A percentile compares a stretch with the other conserved stretches of the same genome.
Conservation (phyloP, 2,797 vertebrate species). For the Jordanella pulchra region DNA sequence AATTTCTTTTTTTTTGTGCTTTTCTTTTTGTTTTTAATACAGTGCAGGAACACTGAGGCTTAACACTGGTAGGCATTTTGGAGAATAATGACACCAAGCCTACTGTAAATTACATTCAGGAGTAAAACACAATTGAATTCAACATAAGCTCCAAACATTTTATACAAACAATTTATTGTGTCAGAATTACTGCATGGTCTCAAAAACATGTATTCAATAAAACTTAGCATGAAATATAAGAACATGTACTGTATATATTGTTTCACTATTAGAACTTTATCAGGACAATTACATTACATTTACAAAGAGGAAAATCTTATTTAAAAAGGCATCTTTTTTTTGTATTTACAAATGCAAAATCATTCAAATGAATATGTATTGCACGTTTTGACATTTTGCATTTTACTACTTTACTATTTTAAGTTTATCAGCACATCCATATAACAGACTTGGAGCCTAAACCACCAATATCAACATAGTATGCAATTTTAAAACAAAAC, state of each 20-base stretch:
- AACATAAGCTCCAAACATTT: constrained; percentile 43
- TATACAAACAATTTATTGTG: constrained; percentile 54
- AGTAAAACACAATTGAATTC: constrained; percentile 65
- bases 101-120: constrained; percentile 51
- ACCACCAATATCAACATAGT: constrained; percentile 11
- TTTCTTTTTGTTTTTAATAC: constrained; percentile 18
- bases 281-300: constrained; percentile 58
- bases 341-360: constrained; percentile 57
- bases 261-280: constrained; percentile 63
- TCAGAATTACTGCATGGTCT: constrained; percentile 30
- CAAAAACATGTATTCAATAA: constrained; percentile 35
- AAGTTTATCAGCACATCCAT: constrained; percentile 37
- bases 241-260: constrained; percentile 32
- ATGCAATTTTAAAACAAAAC: no score
- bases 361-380: constrained; percentile 54
- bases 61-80: constrained; percentile 39
- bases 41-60: constrained; percentile 23
- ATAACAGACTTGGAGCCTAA: constrained; percentile 33
- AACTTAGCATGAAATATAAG: constrained; percentile 32
- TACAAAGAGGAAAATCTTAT: constrained; percentile 42
- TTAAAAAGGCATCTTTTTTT: constrained; percentile 58
- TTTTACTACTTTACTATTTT: constrained; percentile 23
- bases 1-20: constrained; percentile 23
- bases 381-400: constrained; percentile 33
- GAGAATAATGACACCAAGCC: constrained; percentile 60